A percentile compares a stretch with the other conserved stretches of the same genome.
These are phyloP conservation scores for Eulemur albifrons DNA, from an alignment of 2,797 vertebrate genomes.

Conservation along the genomic window DNA sequence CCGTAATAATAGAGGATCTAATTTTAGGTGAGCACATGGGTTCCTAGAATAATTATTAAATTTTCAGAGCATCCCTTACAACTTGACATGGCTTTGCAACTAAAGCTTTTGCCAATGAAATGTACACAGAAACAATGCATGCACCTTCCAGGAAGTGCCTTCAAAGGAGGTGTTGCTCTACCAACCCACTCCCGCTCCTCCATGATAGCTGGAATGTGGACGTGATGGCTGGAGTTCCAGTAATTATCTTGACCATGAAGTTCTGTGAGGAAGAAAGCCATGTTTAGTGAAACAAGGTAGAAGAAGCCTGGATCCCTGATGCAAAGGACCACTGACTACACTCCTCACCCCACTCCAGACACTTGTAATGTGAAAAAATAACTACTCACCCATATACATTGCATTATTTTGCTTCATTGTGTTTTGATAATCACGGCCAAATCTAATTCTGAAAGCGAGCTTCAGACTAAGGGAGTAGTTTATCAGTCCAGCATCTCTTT, in stretches of 20 bases:
- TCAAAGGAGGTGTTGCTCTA: neutral
- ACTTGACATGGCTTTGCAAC: neutral
- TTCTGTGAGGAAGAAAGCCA: neutral
- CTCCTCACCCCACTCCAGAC: neutral
- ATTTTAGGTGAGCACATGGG: neutral
- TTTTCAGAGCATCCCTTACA: neutral
- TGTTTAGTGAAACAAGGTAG: neutral
- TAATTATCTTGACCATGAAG: neutral
- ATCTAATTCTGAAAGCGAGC: neutral
- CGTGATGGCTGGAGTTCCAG: neutral
- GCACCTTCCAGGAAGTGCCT: neutral
- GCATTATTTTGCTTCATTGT: neutral
- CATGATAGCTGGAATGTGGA: neutral
- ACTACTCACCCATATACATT: neutral
- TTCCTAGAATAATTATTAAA: neutral
- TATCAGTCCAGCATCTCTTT: neutral
- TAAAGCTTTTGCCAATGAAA: neutral
- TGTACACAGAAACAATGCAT: neutral
- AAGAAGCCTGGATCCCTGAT: neutral
- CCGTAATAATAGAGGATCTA: neutral
- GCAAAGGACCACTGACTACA: neutral
- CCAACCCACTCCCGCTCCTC: neutral
- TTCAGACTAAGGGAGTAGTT: neutral
- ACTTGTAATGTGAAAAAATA: neutral
- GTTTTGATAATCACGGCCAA: neutral